Evolutionary conservation across 2,797 vertebrate species (phyloP).

Genomic region (Eupleurogrammus muticus): DNA sequence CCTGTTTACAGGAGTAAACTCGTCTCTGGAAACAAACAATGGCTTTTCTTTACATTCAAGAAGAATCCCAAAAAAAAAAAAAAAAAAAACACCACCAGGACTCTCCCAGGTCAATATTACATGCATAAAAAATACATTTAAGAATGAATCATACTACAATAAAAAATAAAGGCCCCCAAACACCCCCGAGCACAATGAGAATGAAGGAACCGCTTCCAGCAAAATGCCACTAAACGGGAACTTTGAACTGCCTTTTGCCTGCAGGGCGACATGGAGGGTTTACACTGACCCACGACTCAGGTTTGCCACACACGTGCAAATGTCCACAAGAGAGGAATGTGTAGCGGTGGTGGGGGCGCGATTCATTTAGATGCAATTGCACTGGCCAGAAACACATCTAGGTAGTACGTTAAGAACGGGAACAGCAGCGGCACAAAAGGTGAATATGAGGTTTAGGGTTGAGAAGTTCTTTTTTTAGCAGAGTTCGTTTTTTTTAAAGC

Average conservation of each 20-base stretch:
- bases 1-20: constrained; percentile 13
- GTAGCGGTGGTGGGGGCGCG: constrained; percentile 55
- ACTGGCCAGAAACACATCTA: constrained; percentile 8
- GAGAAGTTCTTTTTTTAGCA: constrained; percentile 8
- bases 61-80: not conserved
- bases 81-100: not conserved
- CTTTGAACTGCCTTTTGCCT: constrained; percentile 85
- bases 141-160: constrained; percentile 44
- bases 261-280: constrained; percentile 69
- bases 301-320: constrained; percentile 85
- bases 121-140: constrained; percentile 28
- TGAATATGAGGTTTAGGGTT: not conserved
- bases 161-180: constrained; percentile 36
- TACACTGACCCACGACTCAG: constrained; percentile 58
- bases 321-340: constrained; percentile 73
- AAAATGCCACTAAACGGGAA: constrained; percentile 59
- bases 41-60: constrained; percentile 25
- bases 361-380: constrained; percentile 62
- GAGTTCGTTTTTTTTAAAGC: not conserved
- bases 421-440: not conserved
- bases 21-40: constrained; percentile 16
- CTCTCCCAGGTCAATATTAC: constrained; percentile 16
- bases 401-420: constrained; percentile 41
- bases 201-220: constrained; percentile 52
- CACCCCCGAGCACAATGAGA: constrained; percentile 26